phyloP scores from a whole-genome alignment of 2,888 invertebrate species.

The Orchestes rusci region DNA sequence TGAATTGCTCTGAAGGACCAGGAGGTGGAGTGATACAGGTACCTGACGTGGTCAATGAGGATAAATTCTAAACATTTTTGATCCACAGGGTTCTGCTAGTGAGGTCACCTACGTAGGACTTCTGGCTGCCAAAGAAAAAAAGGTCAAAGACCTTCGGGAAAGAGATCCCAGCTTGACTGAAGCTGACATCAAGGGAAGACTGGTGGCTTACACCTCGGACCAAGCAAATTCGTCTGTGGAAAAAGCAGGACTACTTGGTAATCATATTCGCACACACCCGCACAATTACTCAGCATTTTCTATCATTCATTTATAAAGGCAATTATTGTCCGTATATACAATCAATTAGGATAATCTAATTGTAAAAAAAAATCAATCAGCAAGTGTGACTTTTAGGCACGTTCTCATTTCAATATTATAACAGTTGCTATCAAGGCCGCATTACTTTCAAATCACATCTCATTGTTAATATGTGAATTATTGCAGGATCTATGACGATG shows the following conservation, averaged over 20 bases:
- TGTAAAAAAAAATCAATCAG: too few species aligned
- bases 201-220: conserved; percentile 78
- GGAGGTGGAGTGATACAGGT: conserved; percentile 85
- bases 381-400: too few species aligned
- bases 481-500: conserved; percentile 66
- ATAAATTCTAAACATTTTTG: neutral
- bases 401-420: too few species aligned
- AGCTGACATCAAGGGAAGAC: conserved; percentile 58
- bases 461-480: neutral
- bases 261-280: too few species aligned
- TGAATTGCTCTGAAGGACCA: conserved; percentile 66
- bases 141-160: conserved; percentile 51
- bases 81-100: conserved; percentile 75
- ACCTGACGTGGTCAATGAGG: conserved; percentile 20
- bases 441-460: too few species aligned
- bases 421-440: too few species aligned
- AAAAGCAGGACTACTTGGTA: conserved; percentile 65
- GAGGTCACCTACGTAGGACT: conserved; percentile 81
- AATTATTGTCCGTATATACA: neutral
- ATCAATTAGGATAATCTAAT: too few species aligned
- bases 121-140: conserved; percentile 70
- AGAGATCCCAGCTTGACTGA: conserved; percentile 56
- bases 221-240: conserved; percentile 89
- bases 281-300: neutral
- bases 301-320: neutral